These are phyloP conservation scores for Neolamprologus hecqui DNA, from an alignment of 2,113 vertebrate genomes.

Conservation along the genomic window DNA sequence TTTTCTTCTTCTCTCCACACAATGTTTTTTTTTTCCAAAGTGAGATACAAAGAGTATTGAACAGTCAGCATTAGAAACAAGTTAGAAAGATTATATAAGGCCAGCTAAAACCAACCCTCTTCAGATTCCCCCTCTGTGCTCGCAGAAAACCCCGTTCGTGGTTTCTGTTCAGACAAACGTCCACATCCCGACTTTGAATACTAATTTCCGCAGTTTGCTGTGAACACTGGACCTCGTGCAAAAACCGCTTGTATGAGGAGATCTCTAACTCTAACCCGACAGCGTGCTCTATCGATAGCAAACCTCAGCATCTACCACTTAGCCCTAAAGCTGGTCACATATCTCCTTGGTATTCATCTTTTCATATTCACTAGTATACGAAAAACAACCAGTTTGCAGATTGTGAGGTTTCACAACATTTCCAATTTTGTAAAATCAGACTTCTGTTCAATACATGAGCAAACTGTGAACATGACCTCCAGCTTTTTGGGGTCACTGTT, in stretches of 20 bases:
- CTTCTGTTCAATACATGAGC: not conserved
- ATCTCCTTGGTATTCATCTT: not conserved
- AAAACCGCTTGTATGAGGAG: not conserved
- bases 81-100: conserved; percentile 76
- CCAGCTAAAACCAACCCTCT: conserved; percentile 66
- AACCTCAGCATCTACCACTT: not conserved
- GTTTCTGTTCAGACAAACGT: conserved; percentile 32
- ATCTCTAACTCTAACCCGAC: not conserved
- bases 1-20: conserved; percentile 24
- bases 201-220: not conserved
- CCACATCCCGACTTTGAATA: conserved; percentile 11
- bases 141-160: conserved; percentile 8
- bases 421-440: not conserved
- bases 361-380: not conserved
- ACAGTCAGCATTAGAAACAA: conserved; percentile 76
- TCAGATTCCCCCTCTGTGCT: conserved; percentile 10
- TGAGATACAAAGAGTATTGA: conserved; percentile 75
- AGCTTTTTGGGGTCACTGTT: not conserved
- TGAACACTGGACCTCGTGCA: not conserved
- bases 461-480: not conserved
- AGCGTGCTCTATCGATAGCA: not conserved
- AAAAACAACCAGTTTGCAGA: not conserved
- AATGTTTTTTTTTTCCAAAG: conserved; percentile 47
- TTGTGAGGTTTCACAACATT: not conserved
- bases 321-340: not conserved